phyloP scores from a whole-genome alignment of 2,113 vertebrate species.

The Beaufortia kweichowensis region DNA sequence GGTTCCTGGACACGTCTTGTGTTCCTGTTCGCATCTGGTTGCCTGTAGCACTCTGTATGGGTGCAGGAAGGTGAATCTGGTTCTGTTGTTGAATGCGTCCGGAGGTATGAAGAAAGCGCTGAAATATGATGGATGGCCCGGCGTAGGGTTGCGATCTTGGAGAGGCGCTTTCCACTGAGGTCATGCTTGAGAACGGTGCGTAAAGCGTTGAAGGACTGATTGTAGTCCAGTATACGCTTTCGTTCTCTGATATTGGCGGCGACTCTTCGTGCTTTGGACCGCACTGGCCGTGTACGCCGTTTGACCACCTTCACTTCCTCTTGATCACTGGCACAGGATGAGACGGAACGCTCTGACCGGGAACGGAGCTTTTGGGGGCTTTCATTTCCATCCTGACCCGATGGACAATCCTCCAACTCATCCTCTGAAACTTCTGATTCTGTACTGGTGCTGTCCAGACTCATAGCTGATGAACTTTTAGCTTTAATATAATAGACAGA shows the following conservation, averaged over 20 bases:
- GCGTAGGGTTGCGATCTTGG: slow-evolving; percentile 93
- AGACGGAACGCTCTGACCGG: slow-evolving; percentile 53
- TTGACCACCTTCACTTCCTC: slow-evolving; percentile 66
- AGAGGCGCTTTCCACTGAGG: slow-evolving; percentile 89
- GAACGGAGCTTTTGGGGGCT: slow-evolving; percentile 53
- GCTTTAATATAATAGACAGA: neutral
- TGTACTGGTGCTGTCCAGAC: slow-evolving; percentile 57
- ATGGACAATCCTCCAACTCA: slow-evolving; percentile 65
- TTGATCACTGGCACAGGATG: slow-evolving; percentile 40
- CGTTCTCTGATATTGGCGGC: slow-evolving; percentile 93
- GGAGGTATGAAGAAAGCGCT: slow-evolving; percentile 84
- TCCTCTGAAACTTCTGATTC: slow-evolving; percentile 72
- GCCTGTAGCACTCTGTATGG: slow-evolving; percentile 77
- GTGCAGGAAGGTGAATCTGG: slow-evolving; percentile 62
- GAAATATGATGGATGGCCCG: slow-evolving; percentile 91
- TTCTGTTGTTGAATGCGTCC: slow-evolving; percentile 57
- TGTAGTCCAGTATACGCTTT: slow-evolving; percentile 96
- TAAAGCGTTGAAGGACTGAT: slow-evolving; percentile 94
- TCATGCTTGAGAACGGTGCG: slow-evolving; percentile 86
- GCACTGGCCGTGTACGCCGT: slow-evolving; percentile 80
- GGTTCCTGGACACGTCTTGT: slow-evolving; percentile 19
- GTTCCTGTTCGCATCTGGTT: rapidly evolving
- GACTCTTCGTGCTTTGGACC: slow-evolving; percentile 90
- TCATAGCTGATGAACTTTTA: neutral
- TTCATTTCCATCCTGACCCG: slow-evolving; percentile 56